phyloP scores from a whole-genome alignment of 2,113 vertebrate species.

The Acanthisitta chloris region DNA sequence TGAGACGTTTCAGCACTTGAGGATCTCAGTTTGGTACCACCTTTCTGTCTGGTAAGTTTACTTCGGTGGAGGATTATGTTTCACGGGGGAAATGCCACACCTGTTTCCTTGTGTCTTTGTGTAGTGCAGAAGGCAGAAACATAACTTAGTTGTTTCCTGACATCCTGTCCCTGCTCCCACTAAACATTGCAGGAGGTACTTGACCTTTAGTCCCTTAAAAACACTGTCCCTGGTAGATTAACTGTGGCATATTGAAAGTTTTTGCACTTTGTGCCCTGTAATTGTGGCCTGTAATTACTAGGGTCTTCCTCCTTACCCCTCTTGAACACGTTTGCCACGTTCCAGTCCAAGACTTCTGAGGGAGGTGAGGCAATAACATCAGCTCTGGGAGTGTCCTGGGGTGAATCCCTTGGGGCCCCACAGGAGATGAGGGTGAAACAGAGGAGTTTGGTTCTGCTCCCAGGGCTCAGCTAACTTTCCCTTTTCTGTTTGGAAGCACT shows the following conservation, averaged over 20 bases:
- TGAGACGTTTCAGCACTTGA: background rate
- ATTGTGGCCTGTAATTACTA: background rate
- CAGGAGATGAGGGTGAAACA: background rate
- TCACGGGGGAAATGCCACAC: background rate
- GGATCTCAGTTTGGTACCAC: background rate
- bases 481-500: background rate
- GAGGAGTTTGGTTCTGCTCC: background rate
- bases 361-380: too few species aligned
- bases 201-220: background rate
- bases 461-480: background rate
- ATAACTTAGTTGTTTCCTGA: fast-evolving
- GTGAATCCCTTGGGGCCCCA: background rate
- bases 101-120: background rate
- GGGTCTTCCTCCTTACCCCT: background rate
- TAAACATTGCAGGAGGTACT: background rate
- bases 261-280: background rate
- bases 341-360: background rate
- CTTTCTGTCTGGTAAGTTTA: background rate
- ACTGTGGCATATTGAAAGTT: background rate
- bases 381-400: background rate
- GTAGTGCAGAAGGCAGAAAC: background rate
- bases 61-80: background rate
- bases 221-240: background rate
- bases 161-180: background rate
- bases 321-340: background rate